Base-by-base conservation (phyloP, 2,888 invertebrate genomes). In the Euzetes globulus region DNA sequence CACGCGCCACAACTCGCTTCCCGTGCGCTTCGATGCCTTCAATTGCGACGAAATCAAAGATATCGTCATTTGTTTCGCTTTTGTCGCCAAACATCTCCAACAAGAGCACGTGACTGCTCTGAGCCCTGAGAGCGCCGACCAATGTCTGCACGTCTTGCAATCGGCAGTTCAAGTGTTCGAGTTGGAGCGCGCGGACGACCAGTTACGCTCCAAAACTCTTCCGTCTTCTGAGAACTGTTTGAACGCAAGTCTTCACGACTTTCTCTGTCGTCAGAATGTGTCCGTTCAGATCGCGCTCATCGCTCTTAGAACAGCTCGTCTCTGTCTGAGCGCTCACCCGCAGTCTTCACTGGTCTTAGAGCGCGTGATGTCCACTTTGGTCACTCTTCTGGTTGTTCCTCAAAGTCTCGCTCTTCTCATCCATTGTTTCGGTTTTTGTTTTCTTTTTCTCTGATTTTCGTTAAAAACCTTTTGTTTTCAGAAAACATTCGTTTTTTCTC, bases 1-100 rank as follows among this genome's bases (percentile, higher is more conserved):
- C 63, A 33, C 17, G 29, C 68, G 80, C 47, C 78, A 79, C 22
- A 79, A 79, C 45, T 80, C 80, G 27, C 71, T 80, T 65, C 79
- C 80, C 45, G 76, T 81, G 27, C 81, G 89, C 72, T 88, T 87
- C 81, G 91, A 91, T 81, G 91, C 90, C 82, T 85, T 91, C 65
- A 88, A 88, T 76, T 84, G 88, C 0, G 86, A 87, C 55, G 95
- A 95, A 85, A 90, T 92, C 77, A 91, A 90, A 81, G 95, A 96
- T 83, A 87, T 95, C 77, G 86, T 96, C 73, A 85, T 94, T 75
- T 91, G 92, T 82, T 93, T 94, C 85, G 41, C 47, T 4, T 68
- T 25, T 22, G n/a, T 70, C 11, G 37, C 45, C 6, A 37, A 37
- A 37, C 47, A 27, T n/a, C 17, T 74, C 13, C 11, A 25, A 7